Evolutionary conservation across 1,140 invertebrate genomes (phyloP).

Genomic region (Drosophila guanche): DNA sequence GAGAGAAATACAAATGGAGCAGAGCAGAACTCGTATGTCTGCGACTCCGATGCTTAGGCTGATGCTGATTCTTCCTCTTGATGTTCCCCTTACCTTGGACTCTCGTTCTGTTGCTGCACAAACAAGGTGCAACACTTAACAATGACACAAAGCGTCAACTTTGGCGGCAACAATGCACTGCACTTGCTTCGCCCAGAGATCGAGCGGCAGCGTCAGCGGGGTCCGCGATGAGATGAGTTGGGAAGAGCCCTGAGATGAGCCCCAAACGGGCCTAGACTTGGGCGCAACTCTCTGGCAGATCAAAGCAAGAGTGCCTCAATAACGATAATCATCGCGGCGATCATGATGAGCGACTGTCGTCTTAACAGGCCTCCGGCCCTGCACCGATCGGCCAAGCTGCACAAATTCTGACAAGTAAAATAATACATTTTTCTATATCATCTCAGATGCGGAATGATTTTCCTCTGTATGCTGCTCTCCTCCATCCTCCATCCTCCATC

Average conservation of each 20-base stretch:
- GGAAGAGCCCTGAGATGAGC: conserved; percentile 11
- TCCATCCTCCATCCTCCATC: background rate
- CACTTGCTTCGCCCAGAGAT: conserved; percentile 64
- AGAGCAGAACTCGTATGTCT: conserved; percentile 15
- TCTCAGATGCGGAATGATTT: conserved; percentile 15
- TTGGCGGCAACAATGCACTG: conserved; percentile 65
- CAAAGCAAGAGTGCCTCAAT: conserved; percentile 82
- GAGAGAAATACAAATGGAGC: conserved; percentile 69
- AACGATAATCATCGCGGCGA: conserved; percentile 76
- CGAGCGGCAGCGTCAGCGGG: background rate
- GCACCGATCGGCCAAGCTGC: conserved; percentile 8
- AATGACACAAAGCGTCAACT: conserved; percentile 79
- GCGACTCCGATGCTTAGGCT: conserved; percentile 7
- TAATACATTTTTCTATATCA: conserved; percentile 65
- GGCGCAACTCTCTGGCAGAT: conserved; percentile 56
- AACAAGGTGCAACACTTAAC: conserved; percentile 73
- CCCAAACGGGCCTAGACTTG: conserved; percentile 7
- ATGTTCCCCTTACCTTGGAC: background rate
- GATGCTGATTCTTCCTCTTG: conserved; percentile 4
- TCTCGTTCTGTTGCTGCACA: conserved; percentile 21
- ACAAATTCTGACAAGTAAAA: conserved; percentile 72
- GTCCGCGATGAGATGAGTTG: background rate
- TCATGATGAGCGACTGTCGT: conserved; percentile 63
- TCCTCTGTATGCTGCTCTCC: conserved; percentile 15
- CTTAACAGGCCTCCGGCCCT: conserved; percentile 67